A percentile compares a stretch with the other conserved stretches of the same genome.
Conservation (phyloP, 53 echinoderm and acorn worm genomes). For the Holothuria leucospilota region DNA sequence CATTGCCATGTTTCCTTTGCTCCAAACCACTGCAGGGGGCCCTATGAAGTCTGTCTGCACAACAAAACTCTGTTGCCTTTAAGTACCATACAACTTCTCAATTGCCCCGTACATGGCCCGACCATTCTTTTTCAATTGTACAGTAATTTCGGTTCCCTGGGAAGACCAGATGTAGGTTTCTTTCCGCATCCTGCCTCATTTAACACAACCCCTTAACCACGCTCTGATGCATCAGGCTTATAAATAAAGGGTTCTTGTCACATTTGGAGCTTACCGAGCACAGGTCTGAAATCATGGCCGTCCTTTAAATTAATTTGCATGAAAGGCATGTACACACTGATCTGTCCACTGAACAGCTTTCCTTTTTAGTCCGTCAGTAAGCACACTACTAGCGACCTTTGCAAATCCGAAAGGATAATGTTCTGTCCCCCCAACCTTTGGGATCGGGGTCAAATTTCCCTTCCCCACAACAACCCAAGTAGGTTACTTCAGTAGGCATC, state of each 20-base stretch:
- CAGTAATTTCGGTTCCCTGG: constrained; percentile 60
- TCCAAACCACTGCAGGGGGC: constrained; percentile 64
- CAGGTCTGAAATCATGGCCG: constrained; percentile 21
- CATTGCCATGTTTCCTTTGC: constrained; percentile 42
- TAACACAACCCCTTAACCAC: constrained; percentile 59
- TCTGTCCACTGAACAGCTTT: constrained; percentile 55
- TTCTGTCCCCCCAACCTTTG: constrained; percentile 46
- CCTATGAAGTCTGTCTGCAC: constrained; percentile 71
- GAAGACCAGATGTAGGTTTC: constrained; percentile 36
- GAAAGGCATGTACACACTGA: constrained; percentile 54
- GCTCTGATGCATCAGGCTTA: constrained; percentile 73
- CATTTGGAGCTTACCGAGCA: constrained; percentile 59
- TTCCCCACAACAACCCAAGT: too few relatives aligned
- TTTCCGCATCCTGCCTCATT: constrained; percentile 47
- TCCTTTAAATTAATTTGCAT: constrained; percentile 48
- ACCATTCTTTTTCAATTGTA: constrained; percentile 71
- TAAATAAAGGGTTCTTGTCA: constrained; percentile 45
- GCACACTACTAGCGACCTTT: constrained; percentile 50
- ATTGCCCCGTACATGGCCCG: constrained; percentile 63
- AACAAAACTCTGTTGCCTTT: constrained; percentile 51
- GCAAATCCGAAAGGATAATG: constrained; percentile 60
- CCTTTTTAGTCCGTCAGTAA: constrained; percentile 66
- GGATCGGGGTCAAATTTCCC: constrained; percentile 16
- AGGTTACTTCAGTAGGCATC: too few relatives aligned
- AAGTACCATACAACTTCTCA: constrained; percentile 65